phyloP scores from a whole-genome alignment of 2,113 vertebrate species.

The Micromys minutus region DNA sequence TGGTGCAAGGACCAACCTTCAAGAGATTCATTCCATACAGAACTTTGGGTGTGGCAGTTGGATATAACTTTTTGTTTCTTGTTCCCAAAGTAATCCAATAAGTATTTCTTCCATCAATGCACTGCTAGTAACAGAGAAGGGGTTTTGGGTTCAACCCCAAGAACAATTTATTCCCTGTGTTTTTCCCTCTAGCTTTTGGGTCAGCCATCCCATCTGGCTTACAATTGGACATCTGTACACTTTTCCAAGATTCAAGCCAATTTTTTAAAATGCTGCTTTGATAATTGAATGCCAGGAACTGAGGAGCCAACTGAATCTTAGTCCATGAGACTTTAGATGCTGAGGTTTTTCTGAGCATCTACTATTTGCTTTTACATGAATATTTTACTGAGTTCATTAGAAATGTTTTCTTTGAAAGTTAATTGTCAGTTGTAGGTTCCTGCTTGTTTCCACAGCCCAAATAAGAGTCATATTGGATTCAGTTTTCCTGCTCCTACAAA shows the following conservation, averaged over 20 bases:
- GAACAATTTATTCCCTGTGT: slow-evolving; percentile 28
- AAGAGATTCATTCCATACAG: not conserved
- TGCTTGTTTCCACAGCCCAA: not conserved
- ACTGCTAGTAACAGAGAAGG: slow-evolving; percentile 24
- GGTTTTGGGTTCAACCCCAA: not conserved
- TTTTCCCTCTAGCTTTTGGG: slow-evolving; percentile 30
- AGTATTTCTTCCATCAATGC: slow-evolving; percentile 23
- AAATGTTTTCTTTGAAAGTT: slow-evolving; percentile 61
- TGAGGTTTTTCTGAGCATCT: slow-evolving; percentile 45
- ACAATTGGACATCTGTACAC: slow-evolving; percentile 41
- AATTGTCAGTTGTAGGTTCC: slow-evolving; percentile 12
- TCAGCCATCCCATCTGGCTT: slow-evolving; percentile 38
- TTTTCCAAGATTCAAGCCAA: slow-evolving; percentile 64
- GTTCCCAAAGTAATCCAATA: not conserved
- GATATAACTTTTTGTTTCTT: not conserved
- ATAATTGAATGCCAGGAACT: slow-evolving; percentile 39
- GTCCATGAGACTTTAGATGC: not conserved
- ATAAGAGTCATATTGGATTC: not conserved
- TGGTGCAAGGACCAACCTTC: not conserved
- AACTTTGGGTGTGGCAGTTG: not conserved
- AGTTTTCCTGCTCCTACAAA: slow-evolving; percentile 3
- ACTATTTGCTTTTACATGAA: slow-evolving; percentile 62
- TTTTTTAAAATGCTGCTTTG: not conserved
- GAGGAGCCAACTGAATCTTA: slow-evolving; percentile 30
- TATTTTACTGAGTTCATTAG: slow-evolving; percentile 53